Conservation (phyloP, 2,113 vertebrate genomes). For the Lanius collurio region DNA sequence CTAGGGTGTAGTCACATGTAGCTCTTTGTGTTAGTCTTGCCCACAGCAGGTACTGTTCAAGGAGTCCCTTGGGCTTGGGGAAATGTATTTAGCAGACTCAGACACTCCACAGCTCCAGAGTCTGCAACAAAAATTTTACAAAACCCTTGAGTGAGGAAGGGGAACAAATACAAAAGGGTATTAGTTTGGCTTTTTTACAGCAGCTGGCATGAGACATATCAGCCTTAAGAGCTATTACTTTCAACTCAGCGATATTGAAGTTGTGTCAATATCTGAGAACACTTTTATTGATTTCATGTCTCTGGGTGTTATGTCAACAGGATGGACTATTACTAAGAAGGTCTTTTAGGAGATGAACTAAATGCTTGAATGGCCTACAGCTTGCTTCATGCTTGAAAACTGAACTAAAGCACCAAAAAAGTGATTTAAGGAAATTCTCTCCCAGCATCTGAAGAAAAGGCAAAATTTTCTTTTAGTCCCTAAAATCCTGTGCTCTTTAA, state of each 20-base stretch:
- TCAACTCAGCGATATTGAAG: neutral
- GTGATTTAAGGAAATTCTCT: neutral
- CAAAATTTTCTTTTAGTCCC: neutral
- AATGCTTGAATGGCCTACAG: neutral
- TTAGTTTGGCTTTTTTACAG: constrained; percentile 28
- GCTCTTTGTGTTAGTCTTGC: constrained; percentile 42
- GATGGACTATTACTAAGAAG: neutral
- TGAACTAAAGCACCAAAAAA: neutral
- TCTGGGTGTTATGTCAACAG: neutral
- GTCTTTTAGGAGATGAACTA: neutral
- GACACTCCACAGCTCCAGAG: neutral
- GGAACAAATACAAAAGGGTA: constrained; percentile 12
- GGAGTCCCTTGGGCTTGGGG: constrained; percentile 30
- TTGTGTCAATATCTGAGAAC: neutral
- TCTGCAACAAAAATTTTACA: constrained; percentile 38
- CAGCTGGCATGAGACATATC: neutral
- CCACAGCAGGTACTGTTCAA: constrained; percentile 46
- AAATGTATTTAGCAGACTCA: constrained; percentile 56
- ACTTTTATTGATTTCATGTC: constrained; percentile 4
- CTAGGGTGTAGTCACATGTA: neutral
- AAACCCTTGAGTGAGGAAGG: constrained; percentile 8
- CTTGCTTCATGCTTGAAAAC: constrained; percentile 4
- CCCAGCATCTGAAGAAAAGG: neutral
- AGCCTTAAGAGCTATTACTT: neutral
- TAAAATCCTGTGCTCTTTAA: neutral